Conservation (phyloP, 2,113 vertebrate species). For the Irena cyanogastra region DNA sequence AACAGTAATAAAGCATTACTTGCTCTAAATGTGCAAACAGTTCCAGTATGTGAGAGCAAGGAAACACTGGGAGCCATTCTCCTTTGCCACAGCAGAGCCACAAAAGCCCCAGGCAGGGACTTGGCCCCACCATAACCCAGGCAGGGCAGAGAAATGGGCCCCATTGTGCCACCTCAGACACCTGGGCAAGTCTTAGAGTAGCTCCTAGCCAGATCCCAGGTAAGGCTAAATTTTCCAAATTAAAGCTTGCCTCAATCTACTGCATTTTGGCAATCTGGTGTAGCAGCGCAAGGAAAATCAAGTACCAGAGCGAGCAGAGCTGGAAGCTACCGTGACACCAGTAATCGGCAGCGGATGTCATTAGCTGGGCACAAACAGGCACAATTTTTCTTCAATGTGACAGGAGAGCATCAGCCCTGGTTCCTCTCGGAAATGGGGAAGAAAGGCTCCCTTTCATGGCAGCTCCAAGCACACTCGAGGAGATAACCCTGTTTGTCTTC, state of each 20-base stretch:
- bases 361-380: not conserved
- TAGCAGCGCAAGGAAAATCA: not conserved
- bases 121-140: not conserved
- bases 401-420: not conserved
- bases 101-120: not conserved
- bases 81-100: not conserved
- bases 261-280: not conserved
- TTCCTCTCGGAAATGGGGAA: not conserved
- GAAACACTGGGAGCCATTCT: not conserved
- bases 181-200: not conserved
- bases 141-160: not conserved
- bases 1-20: slow-evolving; percentile 13
- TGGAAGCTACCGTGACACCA: not conserved
- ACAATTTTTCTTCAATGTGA: too few species aligned
- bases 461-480: not conserved
- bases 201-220: not conserved
- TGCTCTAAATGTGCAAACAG: slow-evolving; percentile 10
- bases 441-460: not conserved
- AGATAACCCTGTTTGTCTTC: slow-evolving; percentile 4
- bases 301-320: not conserved
- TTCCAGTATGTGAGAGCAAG: not conserved
- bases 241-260: not conserved
- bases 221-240: not conserved
- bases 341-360: not conserved
- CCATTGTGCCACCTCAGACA: not conserved